Conservation (phyloP, 2,113 vertebrate genomes). For the Lipotes vexillifer region DNA sequence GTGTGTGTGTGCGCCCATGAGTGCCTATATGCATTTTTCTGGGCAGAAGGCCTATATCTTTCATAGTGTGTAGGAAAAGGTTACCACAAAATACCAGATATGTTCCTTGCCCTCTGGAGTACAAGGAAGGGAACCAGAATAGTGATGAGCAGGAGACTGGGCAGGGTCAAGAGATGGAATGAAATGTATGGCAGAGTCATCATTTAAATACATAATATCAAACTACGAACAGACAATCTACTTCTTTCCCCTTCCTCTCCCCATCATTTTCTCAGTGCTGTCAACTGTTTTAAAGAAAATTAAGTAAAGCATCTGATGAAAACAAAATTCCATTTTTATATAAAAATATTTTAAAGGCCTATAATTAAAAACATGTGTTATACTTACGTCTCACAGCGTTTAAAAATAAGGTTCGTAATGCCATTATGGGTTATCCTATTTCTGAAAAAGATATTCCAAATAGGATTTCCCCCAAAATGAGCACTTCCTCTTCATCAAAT, state of each 20-base stretch:
- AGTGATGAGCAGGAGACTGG: background rate
- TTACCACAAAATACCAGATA: background rate
- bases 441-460: background rate
- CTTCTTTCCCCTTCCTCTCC: background rate
- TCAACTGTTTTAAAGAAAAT: background rate
- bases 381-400: background rate
- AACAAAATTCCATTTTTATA: conserved; percentile 9
- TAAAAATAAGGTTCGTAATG: background rate
- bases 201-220: background rate
- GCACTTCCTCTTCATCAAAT: background rate
- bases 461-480: background rate
- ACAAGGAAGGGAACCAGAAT: background rate
- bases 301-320: background rate
- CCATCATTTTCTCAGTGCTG: background rate
- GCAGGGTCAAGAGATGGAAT: background rate
- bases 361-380: background rate
- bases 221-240: background rate
- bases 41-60: background rate
- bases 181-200: too few relatives aligned
- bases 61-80: background rate
- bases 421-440: background rate
- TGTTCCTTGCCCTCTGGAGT: background rate
- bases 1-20: background rate
- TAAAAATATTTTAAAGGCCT: background rate
- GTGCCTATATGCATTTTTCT: background rate